phyloP scores from a whole-genome alignment of 2,797 vertebrate species.

The Alouatta caraya region DNA sequence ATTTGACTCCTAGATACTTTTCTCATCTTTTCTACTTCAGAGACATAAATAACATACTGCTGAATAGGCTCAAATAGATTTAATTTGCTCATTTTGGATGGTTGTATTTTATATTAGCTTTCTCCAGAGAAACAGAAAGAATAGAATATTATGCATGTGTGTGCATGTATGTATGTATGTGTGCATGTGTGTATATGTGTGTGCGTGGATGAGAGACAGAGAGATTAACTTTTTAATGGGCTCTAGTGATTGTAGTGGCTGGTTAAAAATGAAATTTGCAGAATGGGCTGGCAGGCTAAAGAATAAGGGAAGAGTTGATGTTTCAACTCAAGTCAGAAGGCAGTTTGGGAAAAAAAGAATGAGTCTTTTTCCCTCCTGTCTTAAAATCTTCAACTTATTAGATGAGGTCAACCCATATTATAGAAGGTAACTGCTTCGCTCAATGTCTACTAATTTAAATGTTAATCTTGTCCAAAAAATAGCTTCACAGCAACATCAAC shows the following conservation, averaged over 20 bases:
- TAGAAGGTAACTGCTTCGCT: neutral
- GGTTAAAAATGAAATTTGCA: neutral
- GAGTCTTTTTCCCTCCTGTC: neutral
- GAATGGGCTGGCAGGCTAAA: neutral
- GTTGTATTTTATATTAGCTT: neutral
- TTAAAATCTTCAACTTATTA: neutral
- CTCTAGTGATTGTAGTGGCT: neutral
- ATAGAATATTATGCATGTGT: neutral
- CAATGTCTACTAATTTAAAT: neutral
- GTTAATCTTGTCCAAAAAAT: neutral
- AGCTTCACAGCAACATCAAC: neutral
- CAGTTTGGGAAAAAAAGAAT: neutral
- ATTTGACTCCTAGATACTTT: neutral
- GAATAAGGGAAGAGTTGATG: neutral
- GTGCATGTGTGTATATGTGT: no score
- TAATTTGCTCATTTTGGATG: neutral
- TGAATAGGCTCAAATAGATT: neutral
- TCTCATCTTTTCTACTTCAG: neutral
- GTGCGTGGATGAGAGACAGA: neutral
- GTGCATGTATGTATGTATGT: no score
- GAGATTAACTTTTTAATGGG: neutral
- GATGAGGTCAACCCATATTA: neutral
- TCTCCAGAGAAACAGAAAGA: neutral
- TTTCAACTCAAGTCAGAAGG: neutral
- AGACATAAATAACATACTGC: neutral